Conservation (phyloP, 2,888 invertebrate genomes). For the Volucella inanis region DNA sequence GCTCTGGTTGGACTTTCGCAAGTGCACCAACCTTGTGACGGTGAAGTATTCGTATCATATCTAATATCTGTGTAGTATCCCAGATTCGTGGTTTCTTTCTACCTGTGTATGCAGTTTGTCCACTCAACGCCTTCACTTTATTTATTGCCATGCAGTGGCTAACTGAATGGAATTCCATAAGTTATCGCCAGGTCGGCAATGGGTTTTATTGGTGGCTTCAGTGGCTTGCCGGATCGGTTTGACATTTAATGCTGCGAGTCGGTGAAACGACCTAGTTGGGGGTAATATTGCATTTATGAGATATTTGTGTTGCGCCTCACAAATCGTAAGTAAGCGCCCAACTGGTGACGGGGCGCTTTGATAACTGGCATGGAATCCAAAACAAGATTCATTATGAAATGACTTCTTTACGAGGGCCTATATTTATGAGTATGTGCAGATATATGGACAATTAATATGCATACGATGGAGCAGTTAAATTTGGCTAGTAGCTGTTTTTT, state of each 20-base stretch:
- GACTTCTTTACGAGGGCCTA: slow-evolving; percentile 5
- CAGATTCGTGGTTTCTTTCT: background rate
- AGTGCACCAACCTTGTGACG: slow-evolving; percentile 23
- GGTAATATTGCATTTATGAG: slow-evolving; percentile 35
- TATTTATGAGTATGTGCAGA: background rate
- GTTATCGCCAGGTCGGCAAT: slow-evolving; percentile 24
- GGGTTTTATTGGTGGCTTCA: slow-evolving; percentile 2
- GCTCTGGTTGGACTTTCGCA: slow-evolving; percentile 3
- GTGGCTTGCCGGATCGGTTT: slow-evolving; percentile 18
- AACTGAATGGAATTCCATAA: slow-evolving; percentile 41
- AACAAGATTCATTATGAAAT: slow-evolving; percentile 37
- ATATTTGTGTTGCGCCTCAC: slow-evolving; percentile 37
- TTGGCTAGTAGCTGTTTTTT: slow-evolving; percentile 38
- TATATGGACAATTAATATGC: slow-evolving; percentile 48
- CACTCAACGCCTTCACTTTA: slow-evolving; percentile 61
- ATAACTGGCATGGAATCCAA: slow-evolving; percentile 14
- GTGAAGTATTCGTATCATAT: background rate
- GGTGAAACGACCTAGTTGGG: slow-evolving; percentile 59
- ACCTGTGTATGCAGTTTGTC: slow-evolving; percentile 43
- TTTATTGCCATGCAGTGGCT: slow-evolving; percentile 43
- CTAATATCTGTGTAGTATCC: background rate
- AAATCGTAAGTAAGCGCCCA: slow-evolving; percentile 33
- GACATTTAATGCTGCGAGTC: slow-evolving; percentile 61
- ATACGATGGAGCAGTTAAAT: slow-evolving; percentile 28
- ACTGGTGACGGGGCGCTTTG: background rate